Base-by-base conservation (phyloP, 2,888 invertebrate species). In the Pyrocoelia pectoralis region DNA sequence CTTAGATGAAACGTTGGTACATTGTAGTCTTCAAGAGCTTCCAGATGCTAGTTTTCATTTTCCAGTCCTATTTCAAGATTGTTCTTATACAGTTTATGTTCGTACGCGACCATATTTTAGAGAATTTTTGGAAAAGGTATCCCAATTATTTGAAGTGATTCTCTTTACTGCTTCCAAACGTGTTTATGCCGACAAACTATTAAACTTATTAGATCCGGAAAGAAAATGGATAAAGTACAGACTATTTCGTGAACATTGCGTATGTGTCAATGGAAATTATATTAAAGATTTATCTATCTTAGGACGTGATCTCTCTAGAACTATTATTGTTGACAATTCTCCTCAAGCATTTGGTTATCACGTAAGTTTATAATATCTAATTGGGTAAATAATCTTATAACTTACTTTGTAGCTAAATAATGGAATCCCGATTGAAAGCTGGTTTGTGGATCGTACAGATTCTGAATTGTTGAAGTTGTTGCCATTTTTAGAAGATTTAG, bases 341-440 rank as follows among this genome's bases (percentile, higher is more conserved):
- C 93, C 93, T 10, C 94, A 97, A 85, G 95, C 97, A 9, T 97
- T 97, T 82, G 97, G 97, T 65, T 93, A 93, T 81, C 93, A 93
- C 84, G 90, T 90, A 80, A 79, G 77, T 73, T 40, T 51, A 1
- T 3, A 24, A 18, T 8, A 69, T 68, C 67, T 83, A 84, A 64
- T 85, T 95, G 89, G 81, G 96, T 63, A 95, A 95, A 82, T 14
- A 12, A 54, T 64, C 69, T 57, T 60, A 66, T 71, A 75, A 69
- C 67, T n/a, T n/a, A n/a, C n/a, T 67, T 83, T 84, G 64, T 86
- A 95, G 89, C 81, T 97, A 62, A 95, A 96, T 82, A 97, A 97
- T 82, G 97, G 97, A 18, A 97, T 97, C 71, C 97, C 97, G 0
- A 97, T 98, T 71, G 96, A 96, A 84, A 95, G 95, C 81, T 97